Conservation (phyloP, 2,888 invertebrate genomes). For the Congeria kusceri region DNA sequence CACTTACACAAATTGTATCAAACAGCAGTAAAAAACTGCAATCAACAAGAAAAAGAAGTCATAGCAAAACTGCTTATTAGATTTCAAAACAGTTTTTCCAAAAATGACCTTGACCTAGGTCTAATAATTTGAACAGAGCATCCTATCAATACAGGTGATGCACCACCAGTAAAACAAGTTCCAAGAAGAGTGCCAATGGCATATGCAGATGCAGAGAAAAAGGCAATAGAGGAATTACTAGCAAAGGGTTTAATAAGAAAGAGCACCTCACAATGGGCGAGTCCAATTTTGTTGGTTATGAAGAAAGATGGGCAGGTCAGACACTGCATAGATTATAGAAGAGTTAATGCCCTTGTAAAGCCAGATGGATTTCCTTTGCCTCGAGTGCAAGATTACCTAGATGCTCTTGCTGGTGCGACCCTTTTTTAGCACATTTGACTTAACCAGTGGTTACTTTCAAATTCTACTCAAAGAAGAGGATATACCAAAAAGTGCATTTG, state of each 20-base stretch:
- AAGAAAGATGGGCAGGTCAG: slow-evolving; percentile 52
- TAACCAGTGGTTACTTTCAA: slow-evolving; percentile 53
- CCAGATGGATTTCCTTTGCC: slow-evolving; percentile 53
- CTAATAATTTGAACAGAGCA: slow-evolving; percentile 27
- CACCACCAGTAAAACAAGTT: slow-evolving; percentile 31
- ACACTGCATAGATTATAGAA: slow-evolving; percentile 51
- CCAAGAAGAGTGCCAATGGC: slow-evolving; percentile 26
- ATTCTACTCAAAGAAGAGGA: slow-evolving; percentile 43
- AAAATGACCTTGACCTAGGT: slow-evolving; percentile 37
- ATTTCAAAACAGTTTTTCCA: slow-evolving; percentile 27
- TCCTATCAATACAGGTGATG: slow-evolving; percentile 33
- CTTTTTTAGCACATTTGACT: slow-evolving; percentile 47
- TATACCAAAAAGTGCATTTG: too few relatives aligned
- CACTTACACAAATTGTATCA: too few relatives aligned
- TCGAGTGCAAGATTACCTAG: slow-evolving; percentile 55
- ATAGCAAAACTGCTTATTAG: slow-evolving; percentile 19
- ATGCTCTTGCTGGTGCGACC: slow-evolving; percentile 44
- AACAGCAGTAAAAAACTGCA: too few relatives aligned
- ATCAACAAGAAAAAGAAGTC: slow-evolving; percentile 1
- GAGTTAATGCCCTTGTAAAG: slow-evolving; percentile 39
- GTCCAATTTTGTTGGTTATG: slow-evolving; percentile 39
- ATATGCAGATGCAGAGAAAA: slow-evolving; percentile 39
- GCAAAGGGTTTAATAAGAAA: slow-evolving; percentile 28
- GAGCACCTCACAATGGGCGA: slow-evolving; percentile 49
- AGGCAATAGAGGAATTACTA: slow-evolving; percentile 31